Evolutionary conservation across 2,888 invertebrate genomes (phyloP), one percentile per base, ranked within the genome.

Genomic region (Oithona nana): DNA sequence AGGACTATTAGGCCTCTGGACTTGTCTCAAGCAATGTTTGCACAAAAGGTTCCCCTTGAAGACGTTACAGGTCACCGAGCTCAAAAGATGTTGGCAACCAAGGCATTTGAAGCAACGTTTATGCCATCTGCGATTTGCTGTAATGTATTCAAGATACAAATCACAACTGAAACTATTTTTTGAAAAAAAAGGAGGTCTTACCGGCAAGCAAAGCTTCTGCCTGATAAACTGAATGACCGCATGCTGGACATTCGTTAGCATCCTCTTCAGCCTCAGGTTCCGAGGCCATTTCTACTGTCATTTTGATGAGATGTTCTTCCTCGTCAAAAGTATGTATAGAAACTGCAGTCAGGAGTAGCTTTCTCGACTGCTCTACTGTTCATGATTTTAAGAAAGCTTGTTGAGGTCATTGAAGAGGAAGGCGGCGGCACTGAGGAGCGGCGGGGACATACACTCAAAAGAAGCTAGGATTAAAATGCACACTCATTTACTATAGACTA

Each of bases 261-360:
- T n/a, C n/a, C 11, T 49, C 50, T 49, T 54, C 54, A 11, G 54
- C 73, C 70, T 69, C 77, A 39, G 39, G 6, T 39, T 39, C 39
- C n/a, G n/a, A n/a, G 39, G 39, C 39, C 39, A 39, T 39, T 39
- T 39, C 39, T 39, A 16, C 39, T 39, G 39, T 39, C 39, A 39
- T 39, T 16, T 39, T 39, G 8, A 39, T 16, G 39, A 52, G 26
- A n/a, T 52, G 1, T 2, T 20, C 13, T 52, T 52, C 24, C 54
- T 52, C n/a, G n/a, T n/a, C n/a, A n/a, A n/a, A n/a, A n/a, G n/a
- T n/a, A n/a, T n/a, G n/a, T n/a, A n/a, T n/a, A n/a, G n/a, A n/a
- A n/a, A n/a, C n/a, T n/a, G n/a, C n/a, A n/a, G n/a, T n/a, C n/a
- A n/a, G n/a, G n/a, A n/a, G n/a, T n/a, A n/a, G n/a, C n/a, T n/a